Evolutionary conservation across 2,888 invertebrate genomes (phyloP), one percentile per base, ranked within the genome.

Genomic region (Neelides folsomi): DNA sequence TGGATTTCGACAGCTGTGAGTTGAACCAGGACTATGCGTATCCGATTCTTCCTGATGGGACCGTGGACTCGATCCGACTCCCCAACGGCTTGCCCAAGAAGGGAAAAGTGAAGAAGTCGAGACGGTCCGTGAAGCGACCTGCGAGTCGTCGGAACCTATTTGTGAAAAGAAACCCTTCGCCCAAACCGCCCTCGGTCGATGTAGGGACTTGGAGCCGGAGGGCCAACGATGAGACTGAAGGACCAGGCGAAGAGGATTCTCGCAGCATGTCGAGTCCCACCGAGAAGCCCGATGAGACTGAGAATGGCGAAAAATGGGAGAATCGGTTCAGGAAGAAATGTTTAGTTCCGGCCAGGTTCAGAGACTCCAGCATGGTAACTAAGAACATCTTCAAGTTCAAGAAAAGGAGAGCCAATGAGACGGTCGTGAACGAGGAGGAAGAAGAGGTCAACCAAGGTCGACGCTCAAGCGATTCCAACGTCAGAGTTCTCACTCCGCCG

Each of bases 331-430:
- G 56, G 7, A 49, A 51, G 9, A 49, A 53, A 15, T 51, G 56
- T 44, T 46, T 53, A 7, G 57, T 62, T 16, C 62, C 62, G n/a
- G 57, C 47, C 8, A 52, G 62, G 18, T 62, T 51, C 50, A 51
- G 62, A 34, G 62, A 62, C 41, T 47, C 51, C 10, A 58, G 56
- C 49, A 47, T 55, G 34, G 47, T 56, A 7, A 56, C 57, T 39
- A 56, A 58, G 38, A 56, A 55, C 37, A 53, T 60, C 39, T 60
- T 60, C 41, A 53, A 52, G 12, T 60, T 60, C 44, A 59, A 60
- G 49, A 47, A 56, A 37, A 47, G 56, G 12, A 40, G 54, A 2
- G 41, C 38, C 4, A 48, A 45, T n/a, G 57, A 54, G 35, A 42
- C 52, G 52, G 37, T 37, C 36, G 43, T 48, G 56, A 45, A 49